These are phyloP conservation scores for Synergus japonicus DNA, from an alignment of 2,888 invertebrate species.

Conservation along the genomic window DNA sequence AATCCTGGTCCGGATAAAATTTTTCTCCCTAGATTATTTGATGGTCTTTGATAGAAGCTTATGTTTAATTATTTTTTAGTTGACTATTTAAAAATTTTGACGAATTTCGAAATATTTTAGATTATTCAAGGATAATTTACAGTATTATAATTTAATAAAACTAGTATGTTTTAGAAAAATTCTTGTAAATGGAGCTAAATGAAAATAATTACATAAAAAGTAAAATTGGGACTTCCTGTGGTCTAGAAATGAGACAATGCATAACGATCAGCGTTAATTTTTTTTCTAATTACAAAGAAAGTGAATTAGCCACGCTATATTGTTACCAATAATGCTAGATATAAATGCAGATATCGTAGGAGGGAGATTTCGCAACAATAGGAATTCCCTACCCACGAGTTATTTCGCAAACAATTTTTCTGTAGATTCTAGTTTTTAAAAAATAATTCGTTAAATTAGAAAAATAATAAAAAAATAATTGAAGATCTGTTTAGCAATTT, in stretches of 20 bases:
- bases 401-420: background rate
- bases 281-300: background rate
- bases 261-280: background rate
- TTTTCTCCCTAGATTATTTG: no score
- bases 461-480: background rate
- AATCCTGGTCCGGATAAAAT: no score
- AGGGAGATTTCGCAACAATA: background rate
- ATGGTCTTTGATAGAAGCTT: no score
- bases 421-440: background rate
- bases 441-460: background rate
- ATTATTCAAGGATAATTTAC: no score
- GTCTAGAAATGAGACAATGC: background rate
- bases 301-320: background rate
- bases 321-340: background rate
- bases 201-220: background rate
- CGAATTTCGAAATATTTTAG: no score
- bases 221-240: background rate
- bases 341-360: background rate
- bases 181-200: background rate
- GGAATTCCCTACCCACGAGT: background rate
- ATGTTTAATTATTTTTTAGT: no score
- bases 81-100: no score
- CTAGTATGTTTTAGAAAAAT: no score
- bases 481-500: no score
- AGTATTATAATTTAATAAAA: no score